A percentile compares a stretch with the other conserved stretches of the same genome.
Conservation (phyloP, 2,113 vertebrate genomes). For the Lipophrys pholis region DNA sequence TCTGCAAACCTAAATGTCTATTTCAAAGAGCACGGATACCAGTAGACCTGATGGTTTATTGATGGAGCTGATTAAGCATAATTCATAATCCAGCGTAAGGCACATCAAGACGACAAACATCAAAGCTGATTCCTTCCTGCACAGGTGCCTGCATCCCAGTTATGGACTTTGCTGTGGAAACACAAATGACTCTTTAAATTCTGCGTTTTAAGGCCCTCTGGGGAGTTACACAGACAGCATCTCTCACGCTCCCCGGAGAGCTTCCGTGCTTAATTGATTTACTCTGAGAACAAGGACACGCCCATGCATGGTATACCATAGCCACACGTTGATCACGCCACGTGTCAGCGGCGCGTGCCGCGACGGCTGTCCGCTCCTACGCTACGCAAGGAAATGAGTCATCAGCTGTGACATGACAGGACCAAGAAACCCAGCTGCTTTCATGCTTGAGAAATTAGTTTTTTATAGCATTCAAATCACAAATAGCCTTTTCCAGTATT, state of each 20-base stretch:
- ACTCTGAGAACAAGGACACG: constrained; percentile 69
- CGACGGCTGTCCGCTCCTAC: constrained; percentile 6
- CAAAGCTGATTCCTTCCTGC: constrained; percentile 18
- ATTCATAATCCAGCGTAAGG: constrained; percentile 36
- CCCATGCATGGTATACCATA: constrained; percentile 34
- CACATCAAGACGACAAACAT: constrained; percentile 6
- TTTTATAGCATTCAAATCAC: no score
- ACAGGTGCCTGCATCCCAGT: not conserved
- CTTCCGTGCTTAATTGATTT: constrained; percentile 78
- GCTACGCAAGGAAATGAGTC: constrained; percentile 35
- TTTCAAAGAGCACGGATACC: constrained; percentile 32
- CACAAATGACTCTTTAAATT: constrained; percentile 71
- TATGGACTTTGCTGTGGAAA: constrained; percentile 50
- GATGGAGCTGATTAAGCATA: constrained; percentile 42
- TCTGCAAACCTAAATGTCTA: not conserved
- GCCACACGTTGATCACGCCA: constrained; percentile 49
- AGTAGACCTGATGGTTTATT: constrained; percentile 59
- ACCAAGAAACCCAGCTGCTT: no score
- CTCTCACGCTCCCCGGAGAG: constrained; percentile 49
- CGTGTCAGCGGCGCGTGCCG: constrained; percentile 42
- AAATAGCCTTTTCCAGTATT: no score
- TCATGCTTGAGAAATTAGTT: no score
- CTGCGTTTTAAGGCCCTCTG: constrained; percentile 63
- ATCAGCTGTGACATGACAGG: constrained; percentile 36
- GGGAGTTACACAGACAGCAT: constrained; percentile 56